A percentile compares a stretch with the other conserved stretches of the same genome.
Evolutionary conservation across 53 echinoderm and acorn worm genomes (phyloP).

Genomic region (Holothuria leucospilota): DNA sequence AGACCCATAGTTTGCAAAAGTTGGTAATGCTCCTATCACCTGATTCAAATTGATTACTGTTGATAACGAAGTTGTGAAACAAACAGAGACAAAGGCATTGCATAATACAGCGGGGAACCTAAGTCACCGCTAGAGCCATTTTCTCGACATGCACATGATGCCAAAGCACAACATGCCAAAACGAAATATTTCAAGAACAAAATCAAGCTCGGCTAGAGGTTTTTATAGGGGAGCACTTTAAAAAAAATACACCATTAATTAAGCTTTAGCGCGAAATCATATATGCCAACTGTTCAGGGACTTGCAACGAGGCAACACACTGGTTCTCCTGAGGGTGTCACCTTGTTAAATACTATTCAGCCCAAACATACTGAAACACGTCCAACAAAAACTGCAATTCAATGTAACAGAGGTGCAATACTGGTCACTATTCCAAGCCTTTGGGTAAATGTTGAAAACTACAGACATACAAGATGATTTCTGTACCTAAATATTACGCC

Average conservation of each 20-base stretch:
- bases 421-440: no score
- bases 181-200: slow-evolving; percentile 5
- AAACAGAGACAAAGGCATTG: background rate
- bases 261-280: slow-evolving; percentile 24
- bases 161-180: slow-evolving; percentile 26
- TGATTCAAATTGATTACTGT: slow-evolving; percentile 6
- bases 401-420: no score
- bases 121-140: slow-evolving; percentile 7
- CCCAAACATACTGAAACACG: no score
- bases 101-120: slow-evolving; percentile 16
- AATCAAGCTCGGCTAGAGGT: background rate
- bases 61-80: slow-evolving; percentile 11
- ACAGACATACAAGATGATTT: no score
- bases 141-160: slow-evolving; percentile 40
- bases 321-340: slow-evolving; percentile 12
- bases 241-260: slow-evolving; percentile 19
- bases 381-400: no score
- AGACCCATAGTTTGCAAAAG: background rate
- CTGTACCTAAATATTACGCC: no score
- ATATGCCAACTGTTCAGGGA: slow-evolving; percentile 24
- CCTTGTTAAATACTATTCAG: slow-evolving; percentile 32
- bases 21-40: background rate
- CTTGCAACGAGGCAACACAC: no score
- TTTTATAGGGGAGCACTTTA: slow-evolving; percentile 4
- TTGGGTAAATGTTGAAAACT: no score